Conservation (phyloP, 2,797 vertebrate genomes). For the Notolabrus celidotus region DNA sequence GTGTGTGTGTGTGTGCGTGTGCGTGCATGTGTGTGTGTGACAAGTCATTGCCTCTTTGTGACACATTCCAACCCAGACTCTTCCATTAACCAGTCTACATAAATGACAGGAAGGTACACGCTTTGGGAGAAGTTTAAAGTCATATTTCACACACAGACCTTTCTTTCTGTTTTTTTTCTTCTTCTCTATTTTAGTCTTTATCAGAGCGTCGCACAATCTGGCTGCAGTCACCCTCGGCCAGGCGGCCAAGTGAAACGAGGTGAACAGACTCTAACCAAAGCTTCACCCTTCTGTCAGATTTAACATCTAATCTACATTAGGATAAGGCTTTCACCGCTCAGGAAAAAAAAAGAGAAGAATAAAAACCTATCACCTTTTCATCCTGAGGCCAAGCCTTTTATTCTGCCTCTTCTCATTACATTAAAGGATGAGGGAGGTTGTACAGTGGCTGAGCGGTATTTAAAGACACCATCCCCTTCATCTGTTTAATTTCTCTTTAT, state of each 20-base stretch:
- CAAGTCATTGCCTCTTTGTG: not conserved
- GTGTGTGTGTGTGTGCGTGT: conserved; percentile 5
- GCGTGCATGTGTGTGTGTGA: not conserved
- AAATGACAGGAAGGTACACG: not conserved
- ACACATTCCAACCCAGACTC: not conserved
- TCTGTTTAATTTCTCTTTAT: conserved; percentile 83
- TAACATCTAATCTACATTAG: conserved; percentile 85
- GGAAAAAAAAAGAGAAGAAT: conserved; percentile 61
- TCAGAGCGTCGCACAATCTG: conserved; percentile 10
- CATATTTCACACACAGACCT: not conserved
- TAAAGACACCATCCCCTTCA: conserved; percentile 81
- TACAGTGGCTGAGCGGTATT: conserved; percentile 77
- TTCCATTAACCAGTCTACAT: not conserved
- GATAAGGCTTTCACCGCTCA: conserved; percentile 78
- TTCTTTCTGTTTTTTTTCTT: not conserved
- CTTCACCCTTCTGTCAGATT: conserved; percentile 78
- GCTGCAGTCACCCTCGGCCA: conserved; percentile 33
- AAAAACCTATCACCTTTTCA: conserved; percentile 81
- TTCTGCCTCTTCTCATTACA: conserved; percentile 82
- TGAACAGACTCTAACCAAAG: conserved; percentile 68
- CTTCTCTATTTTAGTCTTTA: conserved; percentile 16
- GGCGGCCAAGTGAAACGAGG: conserved; percentile 72
- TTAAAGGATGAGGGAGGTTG: conserved; percentile 82
- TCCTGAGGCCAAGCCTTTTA: conserved; percentile 78
- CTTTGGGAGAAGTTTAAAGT: not conserved